A percentile compares a stretch with the other conserved stretches of the same genome.
These are phyloP conservation scores for Prionailurus viverrinus DNA, from an alignment of 2,113 vertebrate species.

Conservation along the genomic window DNA sequence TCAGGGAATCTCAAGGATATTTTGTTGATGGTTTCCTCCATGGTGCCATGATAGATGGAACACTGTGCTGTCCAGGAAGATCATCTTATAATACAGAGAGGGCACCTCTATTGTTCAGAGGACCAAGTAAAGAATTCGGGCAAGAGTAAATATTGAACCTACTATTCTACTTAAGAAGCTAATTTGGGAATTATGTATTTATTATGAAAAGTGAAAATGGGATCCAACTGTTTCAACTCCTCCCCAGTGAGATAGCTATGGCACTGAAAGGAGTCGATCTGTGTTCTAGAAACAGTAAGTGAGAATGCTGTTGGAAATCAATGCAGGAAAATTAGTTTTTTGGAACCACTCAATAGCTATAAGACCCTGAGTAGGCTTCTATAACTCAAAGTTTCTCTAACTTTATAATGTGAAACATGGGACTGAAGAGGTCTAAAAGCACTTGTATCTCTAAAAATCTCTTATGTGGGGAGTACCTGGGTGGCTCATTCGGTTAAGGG, in stretches of 20 bases:
- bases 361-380: neutral
- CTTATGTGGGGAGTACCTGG: neutral
- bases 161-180: neutral
- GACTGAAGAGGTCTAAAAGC: neutral
- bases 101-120: neutral
- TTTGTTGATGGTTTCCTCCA: neutral
- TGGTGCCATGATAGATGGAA: neutral
- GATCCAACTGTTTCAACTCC: neutral
- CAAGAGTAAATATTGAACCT: neutral
- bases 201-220: neutral
- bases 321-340: neutral
- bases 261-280: neutral
- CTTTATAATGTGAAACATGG: neutral
- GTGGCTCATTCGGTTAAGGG: no score
- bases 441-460: neutral
- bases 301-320: neutral
- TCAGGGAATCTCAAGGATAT: neutral
- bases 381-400: neutral
- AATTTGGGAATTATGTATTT: neutral
- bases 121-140: neutral
- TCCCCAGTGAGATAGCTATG: neutral
- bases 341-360: neutral
- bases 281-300: neutral
- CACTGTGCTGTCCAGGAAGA: neutral
- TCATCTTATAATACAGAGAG: neutral